phyloP scores from a whole-genome alignment of 2,113 vertebrate genomes.

The Plecturocebus donacophilus region DNA sequence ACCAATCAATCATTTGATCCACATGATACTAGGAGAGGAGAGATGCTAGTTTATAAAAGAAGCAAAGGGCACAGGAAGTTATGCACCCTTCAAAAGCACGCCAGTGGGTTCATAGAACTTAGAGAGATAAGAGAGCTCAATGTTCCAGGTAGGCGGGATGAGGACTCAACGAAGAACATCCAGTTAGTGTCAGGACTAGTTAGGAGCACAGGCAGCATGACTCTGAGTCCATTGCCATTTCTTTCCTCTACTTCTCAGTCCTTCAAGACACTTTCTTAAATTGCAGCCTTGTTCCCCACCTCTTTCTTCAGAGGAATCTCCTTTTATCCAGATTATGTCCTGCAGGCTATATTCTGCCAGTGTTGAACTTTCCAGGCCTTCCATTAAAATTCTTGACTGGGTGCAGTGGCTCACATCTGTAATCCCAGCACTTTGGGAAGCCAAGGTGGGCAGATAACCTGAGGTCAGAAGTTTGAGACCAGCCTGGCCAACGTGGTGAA shows the following conservation, averaged over 20 bases:
- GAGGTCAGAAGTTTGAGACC: too few species aligned
- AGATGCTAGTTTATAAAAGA: not conserved
- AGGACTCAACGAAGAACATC: not conserved
- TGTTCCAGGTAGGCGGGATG: not conserved
- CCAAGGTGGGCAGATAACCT: too few species aligned
- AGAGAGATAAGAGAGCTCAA: not conserved
- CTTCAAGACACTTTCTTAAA: not conserved
- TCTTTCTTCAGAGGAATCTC: not conserved
- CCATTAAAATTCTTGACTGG: not conserved
- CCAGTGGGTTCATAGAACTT: not conserved
- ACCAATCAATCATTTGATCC: too few species aligned
- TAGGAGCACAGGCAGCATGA: not conserved
- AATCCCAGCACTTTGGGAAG: too few species aligned
- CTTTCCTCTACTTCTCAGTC: not conserved
- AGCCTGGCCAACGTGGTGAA: too few species aligned
- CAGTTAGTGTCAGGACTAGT: not conserved
- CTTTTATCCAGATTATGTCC: not conserved
- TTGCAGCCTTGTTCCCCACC: not conserved
- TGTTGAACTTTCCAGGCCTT: not conserved
- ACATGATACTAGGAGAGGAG: not conserved
- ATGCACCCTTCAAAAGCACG: not conserved
- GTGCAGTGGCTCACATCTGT: too few species aligned
- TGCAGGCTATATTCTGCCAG: not conserved
- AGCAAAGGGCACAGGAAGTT: not conserved
- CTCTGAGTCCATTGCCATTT: not conserved